A percentile compares a stretch with the other conserved stretches of the same genome.
Evolutionary conservation across 2,888 invertebrate species (phyloP).

Genomic region (Apamea epomidion): DNA sequence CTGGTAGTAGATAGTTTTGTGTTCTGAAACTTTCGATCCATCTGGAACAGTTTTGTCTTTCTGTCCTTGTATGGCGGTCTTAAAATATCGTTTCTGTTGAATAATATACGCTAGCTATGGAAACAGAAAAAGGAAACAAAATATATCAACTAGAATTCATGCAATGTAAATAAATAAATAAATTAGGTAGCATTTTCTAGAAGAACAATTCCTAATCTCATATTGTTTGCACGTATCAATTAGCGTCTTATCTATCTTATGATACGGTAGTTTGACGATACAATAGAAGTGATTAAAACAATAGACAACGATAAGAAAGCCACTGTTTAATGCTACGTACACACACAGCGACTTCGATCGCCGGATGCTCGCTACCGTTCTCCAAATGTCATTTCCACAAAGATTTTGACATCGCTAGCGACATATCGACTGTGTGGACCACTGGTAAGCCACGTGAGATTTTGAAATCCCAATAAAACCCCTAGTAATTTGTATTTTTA

Average conservation of each 20-base stretch:
- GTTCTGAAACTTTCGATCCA: too few relatives aligned
- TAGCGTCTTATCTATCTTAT: not conserved
- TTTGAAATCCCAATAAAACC: not conserved
- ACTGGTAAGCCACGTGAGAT: not conserved
- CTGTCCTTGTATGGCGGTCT: not conserved
- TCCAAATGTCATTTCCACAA: not conserved
- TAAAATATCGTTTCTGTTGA: not conserved
- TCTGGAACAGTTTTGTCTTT: not conserved
- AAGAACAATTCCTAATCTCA: not conserved
- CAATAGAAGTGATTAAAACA: constrained; percentile 12
- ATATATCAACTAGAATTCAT: not conserved
- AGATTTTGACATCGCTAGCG: not conserved
- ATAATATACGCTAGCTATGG: not conserved
- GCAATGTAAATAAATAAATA: not conserved
- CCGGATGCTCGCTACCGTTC: not conserved
- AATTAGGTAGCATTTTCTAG: constrained; percentile 6
- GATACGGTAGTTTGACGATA: not conserved
- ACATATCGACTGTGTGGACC: too few relatives aligned
- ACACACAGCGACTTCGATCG: too few relatives aligned
- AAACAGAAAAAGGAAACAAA: not conserved
- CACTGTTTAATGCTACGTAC: not conserved
- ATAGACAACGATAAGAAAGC: constrained; percentile 19
- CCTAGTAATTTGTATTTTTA: not conserved
- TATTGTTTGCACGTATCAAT: constrained; percentile 3
- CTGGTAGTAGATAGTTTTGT: not conserved